Conservation (phyloP, 2,113 vertebrate species). For the Uria aalge region DNA sequence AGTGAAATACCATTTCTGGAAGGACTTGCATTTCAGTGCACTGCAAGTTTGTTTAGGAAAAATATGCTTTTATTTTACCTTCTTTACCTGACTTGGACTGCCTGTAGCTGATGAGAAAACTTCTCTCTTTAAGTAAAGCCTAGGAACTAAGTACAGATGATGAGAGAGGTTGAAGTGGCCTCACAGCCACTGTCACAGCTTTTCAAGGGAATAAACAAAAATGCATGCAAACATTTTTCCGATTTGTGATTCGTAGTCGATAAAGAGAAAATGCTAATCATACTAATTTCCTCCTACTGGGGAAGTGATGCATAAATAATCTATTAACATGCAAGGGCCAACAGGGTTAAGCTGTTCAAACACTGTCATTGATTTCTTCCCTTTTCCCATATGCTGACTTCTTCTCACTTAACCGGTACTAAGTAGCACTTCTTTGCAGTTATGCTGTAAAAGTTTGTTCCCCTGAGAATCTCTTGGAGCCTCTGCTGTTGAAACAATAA, state of each 20-base stretch:
- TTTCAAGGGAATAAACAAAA: conserved; percentile 67
- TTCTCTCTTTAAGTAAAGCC: neutral
- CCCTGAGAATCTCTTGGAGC: conserved; percentile 65
- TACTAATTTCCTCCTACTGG: conserved; percentile 67
- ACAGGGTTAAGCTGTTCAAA: conserved; percentile 77
- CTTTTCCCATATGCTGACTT: conserved; percentile 37
- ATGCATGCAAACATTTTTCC: conserved; percentile 57
- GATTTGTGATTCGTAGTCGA: conserved; percentile 63
- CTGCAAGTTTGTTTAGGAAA: neutral
- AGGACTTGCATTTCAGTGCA: neutral
- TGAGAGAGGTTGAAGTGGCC: neutral
- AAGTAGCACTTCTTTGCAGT: conserved; percentile 66
- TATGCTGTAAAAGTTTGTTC: conserved; percentile 70
- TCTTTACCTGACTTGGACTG: neutral
- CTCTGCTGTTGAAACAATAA: conserved; percentile 83
- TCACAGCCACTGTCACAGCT: neutral
- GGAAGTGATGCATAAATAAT: conserved; percentile 67
- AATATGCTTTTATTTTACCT: neutral
- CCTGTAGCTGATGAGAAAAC: neutral
- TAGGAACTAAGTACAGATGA: neutral
- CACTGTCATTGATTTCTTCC: conserved; percentile 76
- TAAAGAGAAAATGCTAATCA: conserved; percentile 76
- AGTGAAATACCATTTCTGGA: neutral
- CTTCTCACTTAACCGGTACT: conserved; percentile 62
- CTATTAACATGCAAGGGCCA: conserved; percentile 62